Base-by-base conservation (phyloP, 2,888 invertebrate genomes). In the Pardosa pseudoannulata region DNA sequence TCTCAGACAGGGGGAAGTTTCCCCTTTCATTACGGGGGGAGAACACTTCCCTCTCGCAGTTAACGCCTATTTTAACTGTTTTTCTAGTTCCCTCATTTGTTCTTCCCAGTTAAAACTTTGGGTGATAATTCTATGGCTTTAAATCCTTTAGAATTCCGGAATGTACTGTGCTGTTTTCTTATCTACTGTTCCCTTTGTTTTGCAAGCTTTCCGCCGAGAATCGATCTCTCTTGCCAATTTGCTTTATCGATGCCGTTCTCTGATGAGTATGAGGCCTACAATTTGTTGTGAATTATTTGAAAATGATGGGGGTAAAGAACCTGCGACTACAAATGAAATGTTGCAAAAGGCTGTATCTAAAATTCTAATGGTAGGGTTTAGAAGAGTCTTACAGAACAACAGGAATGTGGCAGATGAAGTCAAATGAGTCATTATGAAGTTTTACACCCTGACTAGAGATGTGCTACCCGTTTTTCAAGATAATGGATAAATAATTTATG, bases 141-240 rank as follows among this genome's bases (percentile, higher is more conserved):
- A 76, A 76, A 67, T 50, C 76, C 41, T 76, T 76, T 76, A 31
- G 3, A 68, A 29, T 16, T 65, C 65, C 29, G 11, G 13, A 65
- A 65, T 7, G 23, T 23, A 41, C 27, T 27, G 67, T 27, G 50
- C 28, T 27, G 11, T 41, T 27, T 41, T 68, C 50, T 76, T 68
- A 68, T 76, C 76, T 27, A 9, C 64, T 11, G 23, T 13, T 65
- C 68, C 67, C 39, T 73, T 76, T 68, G 67, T 76, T 76, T 76
- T 23, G 68, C 11, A 32, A 19, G 67, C 29, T 46, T 68, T 31
- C 68, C 50, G 19, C n/a, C 29, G 19, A 31, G n/a, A 28, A 73
- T 73, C 73, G 65, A 65, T 65, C n/a, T 16, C 13, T 65, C 9
- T 62, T 65, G 65, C 65, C 65, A 65, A 65, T 65, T 65, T 65